phyloP scores from a whole-genome alignment of 2,113 vertebrate species.

The Hippocampus guttulatus region DNA sequence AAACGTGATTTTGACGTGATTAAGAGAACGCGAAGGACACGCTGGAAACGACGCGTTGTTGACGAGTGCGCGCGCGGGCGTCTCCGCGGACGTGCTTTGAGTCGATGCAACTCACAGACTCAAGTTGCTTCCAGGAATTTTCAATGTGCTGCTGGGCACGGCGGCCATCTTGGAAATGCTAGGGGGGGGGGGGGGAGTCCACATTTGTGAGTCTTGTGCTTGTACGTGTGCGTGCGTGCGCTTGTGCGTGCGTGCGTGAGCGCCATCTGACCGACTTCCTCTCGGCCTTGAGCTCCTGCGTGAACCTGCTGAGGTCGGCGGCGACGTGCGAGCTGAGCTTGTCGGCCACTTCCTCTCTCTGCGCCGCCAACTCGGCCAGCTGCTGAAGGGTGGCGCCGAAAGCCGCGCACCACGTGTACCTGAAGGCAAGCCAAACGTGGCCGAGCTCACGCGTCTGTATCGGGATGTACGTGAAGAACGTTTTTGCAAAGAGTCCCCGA shows the following conservation, averaged over 20 bases:
- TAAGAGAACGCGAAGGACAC: too few species aligned
- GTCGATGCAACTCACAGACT: conserved; percentile 78
- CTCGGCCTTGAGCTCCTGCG: conserved; percentile 92
- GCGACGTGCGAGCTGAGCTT: conserved; percentile 85
- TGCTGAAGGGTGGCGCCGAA: conserved; percentile 88
- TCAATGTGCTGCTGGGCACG: conserved; percentile 96
- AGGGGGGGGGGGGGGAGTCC: too few species aligned
- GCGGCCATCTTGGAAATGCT: conserved; percentile 93
- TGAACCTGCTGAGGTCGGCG: conserved; percentile 78
- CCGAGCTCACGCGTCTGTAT: too few species aligned
- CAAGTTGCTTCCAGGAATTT: conserved; percentile 95
- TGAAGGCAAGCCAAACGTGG: conserved; percentile 35
- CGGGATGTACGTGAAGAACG: background rate
- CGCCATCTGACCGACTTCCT: conserved; percentile 83
- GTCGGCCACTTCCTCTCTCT: conserved; percentile 90
- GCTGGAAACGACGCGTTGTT: too few species aligned
- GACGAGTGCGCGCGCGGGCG: too few species aligned
- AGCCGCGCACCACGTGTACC: conserved; percentile 86
- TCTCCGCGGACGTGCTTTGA: too few species aligned
- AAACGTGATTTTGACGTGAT: too few species aligned
- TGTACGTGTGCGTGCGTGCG: background rate
- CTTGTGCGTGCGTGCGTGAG: background rate
- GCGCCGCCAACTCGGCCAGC: conserved; percentile 83
- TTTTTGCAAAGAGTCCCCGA: too few species aligned
- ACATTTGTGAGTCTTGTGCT: background rate